Base-by-base conservation (phyloP, 2,888 invertebrate genomes). In the Mimumesa dahlbomi region DNA sequence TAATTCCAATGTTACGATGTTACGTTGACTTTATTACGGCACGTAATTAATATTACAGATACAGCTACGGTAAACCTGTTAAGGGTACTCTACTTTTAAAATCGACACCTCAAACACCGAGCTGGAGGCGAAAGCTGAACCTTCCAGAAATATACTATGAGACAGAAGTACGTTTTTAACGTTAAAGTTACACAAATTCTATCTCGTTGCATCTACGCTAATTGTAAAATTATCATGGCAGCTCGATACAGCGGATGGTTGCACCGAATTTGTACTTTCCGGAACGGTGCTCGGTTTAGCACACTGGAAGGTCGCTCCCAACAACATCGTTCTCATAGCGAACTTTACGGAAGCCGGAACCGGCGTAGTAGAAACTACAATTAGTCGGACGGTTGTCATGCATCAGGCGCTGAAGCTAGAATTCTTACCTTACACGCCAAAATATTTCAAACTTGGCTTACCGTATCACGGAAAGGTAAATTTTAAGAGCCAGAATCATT, bases 361-460 rank as follows among this genome's bases (percentile, higher is more conserved):
- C 0, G 92, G 92, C 58, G 90, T 92, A 19, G 91, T 92, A 87
- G 93, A 93, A 85, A 92, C 93, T 43, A 91, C 92, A 0, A 92
- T 91, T 2, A 92, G 92, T 13, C 92, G 92, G 4, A 92, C 92
- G 0, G 89, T 91, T 16, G 91, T 94, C 0, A 90, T 92, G 0
- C 91, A 92, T 64, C 91, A 92, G 34, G 90, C 92, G 0, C 89
- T 93, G 25, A 90, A 91, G 4, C 78, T 94, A 52, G 92, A 93
- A 82, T 94, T 94, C 79, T 85, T 91, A 2, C 90, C 91, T 0
- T 92, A 92, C 42, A 91, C 92, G 7, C 90, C 91, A 5, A 90
- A 91, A 9, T 92, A 93, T 62, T 93, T 94, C 78, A 93, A 94
- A 56, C 93, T 94, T 0, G 94, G 93, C n/a, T 88, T 95, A 14